Evolutionary conservation across 2,797 vertebrate genomes (phyloP).

Genomic region (Odontamblyopus rebecca): DNA sequence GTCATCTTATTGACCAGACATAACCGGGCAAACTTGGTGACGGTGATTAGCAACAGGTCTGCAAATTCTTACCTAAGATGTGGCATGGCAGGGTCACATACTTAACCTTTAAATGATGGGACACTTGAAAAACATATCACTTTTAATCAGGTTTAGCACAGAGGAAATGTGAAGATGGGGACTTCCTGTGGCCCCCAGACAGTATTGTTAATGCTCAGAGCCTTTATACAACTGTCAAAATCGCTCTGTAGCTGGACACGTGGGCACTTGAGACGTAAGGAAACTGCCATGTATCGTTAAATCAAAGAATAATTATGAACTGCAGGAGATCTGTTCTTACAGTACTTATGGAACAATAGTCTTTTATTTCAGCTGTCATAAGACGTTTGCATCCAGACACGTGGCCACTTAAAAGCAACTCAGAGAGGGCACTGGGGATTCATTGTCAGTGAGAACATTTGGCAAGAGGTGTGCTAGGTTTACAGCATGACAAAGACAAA

Average conservation of each 20-base stretch:
- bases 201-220: constrained; percentile 48
- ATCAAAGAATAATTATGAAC: constrained; percentile 57
- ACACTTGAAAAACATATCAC: constrained; percentile 67
- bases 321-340: constrained; percentile 50
- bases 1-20: constrained; percentile 17
- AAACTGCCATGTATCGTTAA: constrained; percentile 60
- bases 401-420: constrained; percentile 70
- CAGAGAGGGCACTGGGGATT: constrained; percentile 40
- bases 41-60: constrained; percentile 53
- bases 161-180: constrained; percentile 45
- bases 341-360: constrained; percentile 52
- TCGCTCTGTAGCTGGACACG: constrained; percentile 49
- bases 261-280: constrained; percentile 54
- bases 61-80: constrained; percentile 53
- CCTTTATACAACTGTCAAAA: constrained; percentile 63
- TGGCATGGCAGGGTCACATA: constrained; percentile 67
- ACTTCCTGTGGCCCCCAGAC: constrained; percentile 36
- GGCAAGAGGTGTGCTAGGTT: constrained; percentile 42
- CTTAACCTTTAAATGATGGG: constrained; percentile 61
- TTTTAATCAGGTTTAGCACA: constrained; percentile 59
- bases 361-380: constrained; percentile 65
- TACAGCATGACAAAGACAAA: constrained; percentile 41
- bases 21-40: constrained; percentile 27
- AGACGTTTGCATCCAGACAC: constrained; percentile 60
- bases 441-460: constrained; percentile 49